Conservation (phyloP, 2,888 invertebrate genomes). For the Meghimatium bilineatum region DNA sequence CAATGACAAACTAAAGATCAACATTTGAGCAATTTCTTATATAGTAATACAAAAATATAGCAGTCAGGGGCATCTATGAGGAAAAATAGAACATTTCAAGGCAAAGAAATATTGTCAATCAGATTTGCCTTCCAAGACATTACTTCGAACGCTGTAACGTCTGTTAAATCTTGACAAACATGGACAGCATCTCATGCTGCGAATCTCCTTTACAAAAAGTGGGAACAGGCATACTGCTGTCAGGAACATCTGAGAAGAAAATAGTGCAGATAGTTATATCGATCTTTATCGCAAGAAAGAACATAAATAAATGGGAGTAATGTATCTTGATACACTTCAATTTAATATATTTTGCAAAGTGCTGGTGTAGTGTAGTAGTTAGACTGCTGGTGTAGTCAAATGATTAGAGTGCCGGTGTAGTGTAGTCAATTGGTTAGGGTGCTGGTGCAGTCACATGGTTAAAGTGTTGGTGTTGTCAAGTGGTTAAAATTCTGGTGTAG, state of each 20-base stretch:
- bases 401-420: no score
- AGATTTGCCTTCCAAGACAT: not conserved
- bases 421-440: no score
- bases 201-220: conserved; percentile 62
- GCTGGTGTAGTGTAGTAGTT: no score
- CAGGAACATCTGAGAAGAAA: conserved; percentile 54
- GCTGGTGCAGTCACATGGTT: no score
- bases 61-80: not conserved
- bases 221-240: conserved; percentile 65
- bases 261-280: not conserved
- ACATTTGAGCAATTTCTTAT: not conserved
- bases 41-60: not conserved
- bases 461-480: no score
- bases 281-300: not conserved
- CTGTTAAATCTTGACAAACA: not conserved
- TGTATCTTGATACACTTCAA: no score
- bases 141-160: conserved; percentile 11
- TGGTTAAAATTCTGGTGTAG: no score
- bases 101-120: not conserved
- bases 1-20: not conserved
- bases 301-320: no score
- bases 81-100: not conserved
- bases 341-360: no score
- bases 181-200: conserved; percentile 31
- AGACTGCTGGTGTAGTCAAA: no score